phyloP scores from a whole-genome alignment of 1,140 invertebrate species.

The Drosophila leontia region DNA sequence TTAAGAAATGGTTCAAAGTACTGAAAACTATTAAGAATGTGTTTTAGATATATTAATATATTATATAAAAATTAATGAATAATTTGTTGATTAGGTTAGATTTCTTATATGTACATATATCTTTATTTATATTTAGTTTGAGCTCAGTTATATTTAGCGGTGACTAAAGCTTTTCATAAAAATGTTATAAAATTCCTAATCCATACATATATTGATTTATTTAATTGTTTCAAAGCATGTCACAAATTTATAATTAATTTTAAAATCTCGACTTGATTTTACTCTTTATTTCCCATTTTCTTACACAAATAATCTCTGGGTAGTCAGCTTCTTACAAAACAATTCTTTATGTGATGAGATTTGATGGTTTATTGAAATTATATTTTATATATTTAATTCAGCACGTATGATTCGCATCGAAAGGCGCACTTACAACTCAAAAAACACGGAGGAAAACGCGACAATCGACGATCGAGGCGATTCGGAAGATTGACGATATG shows the following conservation, averaged over 20 bases:
- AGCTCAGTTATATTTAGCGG: too few species aligned
- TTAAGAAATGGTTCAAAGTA: neutral
- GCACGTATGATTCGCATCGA: slow-evolving; percentile 32
- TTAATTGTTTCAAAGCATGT: too few species aligned
- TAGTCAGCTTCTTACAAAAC: neutral
- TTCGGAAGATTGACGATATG: slow-evolving; percentile 31
- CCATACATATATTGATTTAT: too few species aligned
- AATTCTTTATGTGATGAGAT: neutral
- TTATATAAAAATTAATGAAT: too few species aligned
- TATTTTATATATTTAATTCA: slow-evolving; percentile 8
- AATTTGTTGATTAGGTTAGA: too few species aligned
- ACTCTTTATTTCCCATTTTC: neutral
- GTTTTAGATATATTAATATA: too few species aligned
- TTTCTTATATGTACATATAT: too few species aligned
- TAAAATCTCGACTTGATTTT: neutral
- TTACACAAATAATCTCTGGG: too few species aligned
- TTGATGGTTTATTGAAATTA: neutral
- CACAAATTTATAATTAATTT: neutral
- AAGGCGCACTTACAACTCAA: slow-evolving; percentile 20
- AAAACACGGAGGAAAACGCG: slow-evolving; percentile 20
- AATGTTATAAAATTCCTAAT: too few species aligned
- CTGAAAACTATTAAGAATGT: too few species aligned
- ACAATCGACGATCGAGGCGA: slow-evolving; percentile 24
- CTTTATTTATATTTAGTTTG: too few species aligned
- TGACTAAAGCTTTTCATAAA: too few species aligned